Evolutionary conservation across 2,888 invertebrate species (phyloP).

Genomic region (Neoaliturus tenellus): DNA sequence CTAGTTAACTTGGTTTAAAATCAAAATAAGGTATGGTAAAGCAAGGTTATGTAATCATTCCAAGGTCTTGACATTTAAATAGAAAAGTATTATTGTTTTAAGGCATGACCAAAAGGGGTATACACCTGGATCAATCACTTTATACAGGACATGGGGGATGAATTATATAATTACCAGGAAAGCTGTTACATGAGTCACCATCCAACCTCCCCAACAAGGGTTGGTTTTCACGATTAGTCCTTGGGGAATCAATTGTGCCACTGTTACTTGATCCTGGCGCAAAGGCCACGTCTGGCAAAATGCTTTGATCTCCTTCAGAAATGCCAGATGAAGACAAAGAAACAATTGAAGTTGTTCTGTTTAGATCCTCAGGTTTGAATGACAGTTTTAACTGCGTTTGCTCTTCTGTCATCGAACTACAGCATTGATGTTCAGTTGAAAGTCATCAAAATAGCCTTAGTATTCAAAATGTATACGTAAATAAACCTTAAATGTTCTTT

Average conservation of each 20-base stretch:
- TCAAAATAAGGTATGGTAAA: not conserved
- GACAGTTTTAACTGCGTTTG: constrained; percentile 66
- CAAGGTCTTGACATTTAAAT: not conserved
- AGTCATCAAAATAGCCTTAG: too few relatives aligned
- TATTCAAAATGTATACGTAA: not conserved
- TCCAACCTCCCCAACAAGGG: constrained; percentile 91
- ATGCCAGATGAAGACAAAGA: constrained; percentile 67
- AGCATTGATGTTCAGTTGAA: constrained; percentile 7
- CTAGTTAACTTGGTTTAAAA: too few relatives aligned
- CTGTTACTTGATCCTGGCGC: constrained; percentile 71
- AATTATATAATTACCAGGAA: constrained; percentile 80
- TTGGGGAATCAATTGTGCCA: constrained; percentile 89
- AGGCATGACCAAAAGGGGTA: too few relatives aligned
- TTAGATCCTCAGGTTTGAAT: constrained; percentile 64
- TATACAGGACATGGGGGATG: not conserved
- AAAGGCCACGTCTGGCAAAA: constrained; percentile 90
- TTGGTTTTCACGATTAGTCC: constrained; percentile 93
- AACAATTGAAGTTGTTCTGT: constrained; percentile 64
- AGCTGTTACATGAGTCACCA: constrained; percentile 87
- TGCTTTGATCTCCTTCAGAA: constrained; percentile 80
- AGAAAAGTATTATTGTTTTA: too few relatives aligned
- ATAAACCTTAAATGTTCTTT: too few relatives aligned
- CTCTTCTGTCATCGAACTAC: constrained; percentile 68
- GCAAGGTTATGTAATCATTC: not conserved
- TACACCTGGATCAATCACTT: not conserved